A percentile compares a stretch with the other conserved stretches of the same genome.
These are phyloP conservation scores for Palythoa grandis DNA, from an alignment of 92 coral and sea anemone genomes.

Conservation along the genomic window DNA sequence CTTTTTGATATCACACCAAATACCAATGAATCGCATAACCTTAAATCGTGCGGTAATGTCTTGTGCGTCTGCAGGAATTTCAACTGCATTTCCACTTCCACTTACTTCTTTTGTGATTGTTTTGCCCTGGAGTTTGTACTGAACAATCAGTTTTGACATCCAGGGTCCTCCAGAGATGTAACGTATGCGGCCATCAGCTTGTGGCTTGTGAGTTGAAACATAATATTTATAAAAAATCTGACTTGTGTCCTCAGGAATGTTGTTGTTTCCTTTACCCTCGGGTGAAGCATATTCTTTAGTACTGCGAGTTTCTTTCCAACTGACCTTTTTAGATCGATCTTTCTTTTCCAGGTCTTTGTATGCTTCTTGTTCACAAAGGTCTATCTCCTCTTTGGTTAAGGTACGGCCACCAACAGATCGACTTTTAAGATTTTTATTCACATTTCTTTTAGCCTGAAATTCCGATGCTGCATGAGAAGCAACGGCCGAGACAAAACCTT, in stretches of 20 bases:
- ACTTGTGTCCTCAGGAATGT: constrained; percentile 19
- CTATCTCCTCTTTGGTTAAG: neutral
- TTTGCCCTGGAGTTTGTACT: neutral
- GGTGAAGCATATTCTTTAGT: neutral
- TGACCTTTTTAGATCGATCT: neutral
- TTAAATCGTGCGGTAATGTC: constrained; percentile 48
- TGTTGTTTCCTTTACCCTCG: neutral
- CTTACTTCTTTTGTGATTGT: constrained; percentile 11
- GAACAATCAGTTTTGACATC: constrained; percentile 58
- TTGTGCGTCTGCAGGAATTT: constrained; percentile 47
- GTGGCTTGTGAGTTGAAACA: neutral
- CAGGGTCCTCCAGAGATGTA: constrained; percentile 54
- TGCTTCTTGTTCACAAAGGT: neutral
- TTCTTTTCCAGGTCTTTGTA: constrained; percentile 1
- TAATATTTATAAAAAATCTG: constrained; percentile 30
- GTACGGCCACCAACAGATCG: neutral
- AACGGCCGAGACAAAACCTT: neutral
- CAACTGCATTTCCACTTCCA: constrained; percentile 40
- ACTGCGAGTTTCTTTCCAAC: neutral
- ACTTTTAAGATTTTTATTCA: neutral
- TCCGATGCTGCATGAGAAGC: constrained; percentile 29
- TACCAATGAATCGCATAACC: constrained; percentile 30
- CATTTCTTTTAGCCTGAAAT: neutral
- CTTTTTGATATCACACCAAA: constrained; percentile 64
- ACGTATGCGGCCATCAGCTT: constrained; percentile 18